Percentiles rank a stretch among this genome's conserved stretches.
Evolutionary conservation across 2,888 invertebrate species (phyloP).

Genomic region (Drosophila lacicola): DNA sequence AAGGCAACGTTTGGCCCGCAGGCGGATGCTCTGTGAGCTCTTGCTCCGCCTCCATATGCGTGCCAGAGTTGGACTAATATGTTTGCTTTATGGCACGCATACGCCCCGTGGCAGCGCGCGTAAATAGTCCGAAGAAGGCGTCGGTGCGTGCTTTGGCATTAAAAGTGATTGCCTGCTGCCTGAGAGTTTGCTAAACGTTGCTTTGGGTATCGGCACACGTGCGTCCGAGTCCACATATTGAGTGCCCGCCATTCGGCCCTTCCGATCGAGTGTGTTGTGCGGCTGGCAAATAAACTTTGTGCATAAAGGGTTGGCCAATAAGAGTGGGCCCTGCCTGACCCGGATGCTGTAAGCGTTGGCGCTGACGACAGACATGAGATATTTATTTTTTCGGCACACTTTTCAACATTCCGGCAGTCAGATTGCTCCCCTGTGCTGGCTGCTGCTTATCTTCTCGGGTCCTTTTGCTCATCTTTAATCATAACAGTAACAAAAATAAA

Average conservation of each 20-base stretch:
- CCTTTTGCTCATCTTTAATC: constrained; percentile 45
- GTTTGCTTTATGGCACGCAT: constrained; percentile 72
- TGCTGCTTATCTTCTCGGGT: constrained; percentile 41
- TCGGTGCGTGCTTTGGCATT: constrained; percentile 61
- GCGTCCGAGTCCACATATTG: constrained; percentile 3
- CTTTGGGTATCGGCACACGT: constrained; percentile 40
- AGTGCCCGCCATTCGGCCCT: constrained; percentile 16
- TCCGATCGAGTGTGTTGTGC: constrained; percentile 28
- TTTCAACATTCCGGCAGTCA: constrained; percentile 19
- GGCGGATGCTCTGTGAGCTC: constrained; percentile 3
- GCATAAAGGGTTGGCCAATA: constrained; percentile 37
- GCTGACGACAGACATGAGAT: constrained; percentile 38
- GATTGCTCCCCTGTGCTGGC: neutral
- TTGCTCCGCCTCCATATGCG: constrained; percentile 13
- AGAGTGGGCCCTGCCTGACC: neutral
- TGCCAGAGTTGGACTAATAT: constrained; percentile 55
- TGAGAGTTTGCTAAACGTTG: constrained; percentile 64
- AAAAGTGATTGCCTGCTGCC: constrained; percentile 72
- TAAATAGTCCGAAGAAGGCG: constrained; percentile 63
- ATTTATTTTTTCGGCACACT: constrained; percentile 49
- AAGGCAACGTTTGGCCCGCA: constrained; percentile 2
- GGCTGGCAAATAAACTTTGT: constrained; percentile 23
- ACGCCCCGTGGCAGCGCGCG: constrained; percentile 62
- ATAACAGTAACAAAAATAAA: constrained; percentile 24
- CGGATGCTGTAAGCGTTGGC: constrained; percentile 24